Conservation (phyloP, 2,888 invertebrate genomes). For the Rambutsinella grinnellia region DNA sequence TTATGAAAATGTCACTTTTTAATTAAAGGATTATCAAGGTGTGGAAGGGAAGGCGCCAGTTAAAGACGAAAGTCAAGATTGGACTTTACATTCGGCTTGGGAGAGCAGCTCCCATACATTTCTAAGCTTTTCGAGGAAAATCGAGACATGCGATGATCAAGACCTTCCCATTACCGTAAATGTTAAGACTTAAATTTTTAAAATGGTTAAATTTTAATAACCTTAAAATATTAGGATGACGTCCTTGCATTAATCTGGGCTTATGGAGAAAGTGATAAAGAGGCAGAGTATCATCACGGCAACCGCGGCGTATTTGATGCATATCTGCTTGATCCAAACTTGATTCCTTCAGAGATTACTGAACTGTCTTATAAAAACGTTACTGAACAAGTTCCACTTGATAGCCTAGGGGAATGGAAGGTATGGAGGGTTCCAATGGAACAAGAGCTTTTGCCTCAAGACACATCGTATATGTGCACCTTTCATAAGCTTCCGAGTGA, state of each 20-base stretch:
- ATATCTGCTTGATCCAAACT: slow-evolving; percentile 9
- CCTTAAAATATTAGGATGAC: slow-evolving; percentile 8
- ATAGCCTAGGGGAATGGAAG: background rate
- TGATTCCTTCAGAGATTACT: background rate
- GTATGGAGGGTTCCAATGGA: background rate
- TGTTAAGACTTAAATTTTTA: too few relatives aligned
- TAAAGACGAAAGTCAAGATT: too few relatives aligned
- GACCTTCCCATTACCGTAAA: too few relatives aligned
- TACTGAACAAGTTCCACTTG: background rate
- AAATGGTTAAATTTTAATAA: background rate
- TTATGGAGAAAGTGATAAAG: background rate
- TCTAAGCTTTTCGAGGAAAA: too few relatives aligned
- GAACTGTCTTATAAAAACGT: background rate
- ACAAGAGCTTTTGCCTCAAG: background rate
- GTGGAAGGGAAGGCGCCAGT: background rate
- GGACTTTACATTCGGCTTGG: too few relatives aligned
- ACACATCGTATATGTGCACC: background rate
- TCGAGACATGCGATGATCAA: too few relatives aligned
- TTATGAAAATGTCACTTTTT: background rate
- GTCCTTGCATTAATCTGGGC: background rate
- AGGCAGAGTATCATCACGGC: background rate
- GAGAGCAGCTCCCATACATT: too few relatives aligned
- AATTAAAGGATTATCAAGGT: background rate
- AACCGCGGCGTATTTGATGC: background rate
- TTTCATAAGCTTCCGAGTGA: slow-evolving; percentile 8